phyloP scores from a whole-genome alignment of 2,113 vertebrate genomes.

The Phyllopteryx taeniolatus region DNA sequence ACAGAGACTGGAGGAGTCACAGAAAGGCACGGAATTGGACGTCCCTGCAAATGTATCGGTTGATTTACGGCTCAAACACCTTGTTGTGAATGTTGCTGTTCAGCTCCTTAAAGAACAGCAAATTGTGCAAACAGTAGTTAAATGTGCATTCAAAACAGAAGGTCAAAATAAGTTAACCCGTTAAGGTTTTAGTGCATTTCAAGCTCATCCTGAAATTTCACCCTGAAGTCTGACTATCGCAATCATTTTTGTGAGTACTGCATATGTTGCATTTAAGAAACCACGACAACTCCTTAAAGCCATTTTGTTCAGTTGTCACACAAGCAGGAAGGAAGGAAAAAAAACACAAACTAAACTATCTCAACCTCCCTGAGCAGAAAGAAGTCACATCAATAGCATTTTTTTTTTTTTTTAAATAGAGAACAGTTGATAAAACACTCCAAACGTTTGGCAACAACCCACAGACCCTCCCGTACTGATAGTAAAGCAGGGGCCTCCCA shows the following conservation, averaged over 20 bases:
- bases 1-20: background rate
- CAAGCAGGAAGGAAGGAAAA: constrained; percentile 23
- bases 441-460: constrained; percentile 65
- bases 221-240: no score
- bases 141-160: background rate
- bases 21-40: background rate
- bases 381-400: constrained; percentile 60
- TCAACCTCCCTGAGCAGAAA: constrained; percentile 71
- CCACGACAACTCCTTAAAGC: constrained; percentile 56
- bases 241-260: no score
- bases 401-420: constrained; percentile 51
- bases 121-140: background rate
- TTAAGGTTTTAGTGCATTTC: no score
- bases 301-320: constrained; percentile 28
- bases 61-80: background rate
- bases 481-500: no score
- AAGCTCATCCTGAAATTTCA: no score
- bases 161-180: background rate
- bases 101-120: background rate
- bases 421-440: constrained; percentile 57
- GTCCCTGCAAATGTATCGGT: background rate
- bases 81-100: background rate
- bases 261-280: constrained; percentile 57
- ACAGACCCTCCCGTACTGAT: constrained; percentile 22
- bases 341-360: constrained; percentile 52